Evolutionary conservation across 2,888 invertebrate species (phyloP).

Genomic region (Drosophila subquinaria): DNA sequence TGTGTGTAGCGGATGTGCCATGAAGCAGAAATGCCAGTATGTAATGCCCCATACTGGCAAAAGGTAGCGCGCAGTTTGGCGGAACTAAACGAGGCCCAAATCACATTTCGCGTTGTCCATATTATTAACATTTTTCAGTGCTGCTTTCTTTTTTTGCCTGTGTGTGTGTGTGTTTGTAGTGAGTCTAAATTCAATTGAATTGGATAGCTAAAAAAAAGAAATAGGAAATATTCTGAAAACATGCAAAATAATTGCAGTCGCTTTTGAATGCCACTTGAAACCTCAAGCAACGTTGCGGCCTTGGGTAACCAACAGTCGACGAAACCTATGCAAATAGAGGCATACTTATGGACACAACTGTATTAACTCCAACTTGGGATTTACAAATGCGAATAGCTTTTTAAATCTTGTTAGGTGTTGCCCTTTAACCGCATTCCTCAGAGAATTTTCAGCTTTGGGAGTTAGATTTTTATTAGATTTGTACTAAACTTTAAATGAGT

Average conservation of each 20-base stretch:
- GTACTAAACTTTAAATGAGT: neutral
- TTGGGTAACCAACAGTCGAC: conserved; percentile 9
- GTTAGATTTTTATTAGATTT: neutral
- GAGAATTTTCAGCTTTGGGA: neutral
- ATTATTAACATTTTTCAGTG: conserved; percentile 66
- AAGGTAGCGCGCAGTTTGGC: conserved; percentile 20
- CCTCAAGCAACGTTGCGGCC: conserved; percentile 11
- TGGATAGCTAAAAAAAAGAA: neutral
- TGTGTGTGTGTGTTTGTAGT: conserved; percentile 15
- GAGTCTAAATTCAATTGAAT: conserved; percentile 45
- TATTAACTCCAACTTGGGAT: neutral
- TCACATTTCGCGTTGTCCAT: conserved; percentile 61
- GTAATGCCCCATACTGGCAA: conserved; percentile 35
- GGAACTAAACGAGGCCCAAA: conserved; percentile 26
- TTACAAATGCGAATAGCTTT: neutral
- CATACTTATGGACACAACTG: conserved; percentile 9
- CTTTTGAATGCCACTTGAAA: conserved; percentile 13
- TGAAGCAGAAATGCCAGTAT: conserved; percentile 14
- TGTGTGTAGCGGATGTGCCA: conserved; percentile 15
- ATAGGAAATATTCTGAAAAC: neutral
- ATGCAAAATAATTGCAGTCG: conserved; percentile 30
- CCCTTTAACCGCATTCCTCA: neutral
- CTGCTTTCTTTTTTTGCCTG: conserved; percentile 14
- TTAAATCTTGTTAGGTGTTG: neutral
- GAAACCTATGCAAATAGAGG: conserved; percentile 3